These are phyloP conservation scores for Poecilus cupreus DNA, from an alignment of 2,888 invertebrate species.

Conservation along the genomic window DNA sequence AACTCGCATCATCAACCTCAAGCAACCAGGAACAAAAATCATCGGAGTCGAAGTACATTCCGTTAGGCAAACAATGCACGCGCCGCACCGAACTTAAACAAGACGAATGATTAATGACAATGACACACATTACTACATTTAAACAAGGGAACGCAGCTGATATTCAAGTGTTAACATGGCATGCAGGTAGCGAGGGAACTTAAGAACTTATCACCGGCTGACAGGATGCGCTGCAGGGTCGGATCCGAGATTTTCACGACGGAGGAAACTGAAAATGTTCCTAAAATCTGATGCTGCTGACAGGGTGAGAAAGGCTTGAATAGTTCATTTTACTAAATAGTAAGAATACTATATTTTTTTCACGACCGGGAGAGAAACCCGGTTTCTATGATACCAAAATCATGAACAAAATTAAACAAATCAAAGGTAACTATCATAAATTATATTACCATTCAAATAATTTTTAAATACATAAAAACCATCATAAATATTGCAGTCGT, in stretches of 20 bases:
- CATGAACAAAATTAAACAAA: too few species aligned
- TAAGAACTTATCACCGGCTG: constrained; percentile 37
- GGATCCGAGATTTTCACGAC: neutral
- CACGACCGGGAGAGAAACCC: too few species aligned
- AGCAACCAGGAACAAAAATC: neutral
- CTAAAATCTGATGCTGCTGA: too few species aligned
- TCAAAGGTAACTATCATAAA: too few species aligned
- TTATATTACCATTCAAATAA: too few species aligned
- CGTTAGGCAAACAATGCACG: neutral
- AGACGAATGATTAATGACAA: constrained; percentile 38
- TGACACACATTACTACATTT: constrained; percentile 37
- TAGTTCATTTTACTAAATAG: too few species aligned
- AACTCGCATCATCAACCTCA: constrained; percentile 30
- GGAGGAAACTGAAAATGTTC: too few species aligned
- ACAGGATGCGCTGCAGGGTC: neutral
- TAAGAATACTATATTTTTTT: too few species aligned
- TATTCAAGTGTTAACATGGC: constrained; percentile 45
- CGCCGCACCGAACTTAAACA: constrained; percentile 13
- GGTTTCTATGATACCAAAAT: too few species aligned
- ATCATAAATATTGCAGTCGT: too few species aligned
- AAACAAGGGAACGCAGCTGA: constrained; percentile 35
- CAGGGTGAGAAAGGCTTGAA: too few species aligned
- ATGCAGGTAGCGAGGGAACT: constrained; percentile 37
- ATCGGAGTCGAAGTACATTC: neutral
- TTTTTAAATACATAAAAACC: too few species aligned